Conservation (phyloP, 1,140 invertebrate genomes). For the Neomicropteryx cornuta region DNA sequence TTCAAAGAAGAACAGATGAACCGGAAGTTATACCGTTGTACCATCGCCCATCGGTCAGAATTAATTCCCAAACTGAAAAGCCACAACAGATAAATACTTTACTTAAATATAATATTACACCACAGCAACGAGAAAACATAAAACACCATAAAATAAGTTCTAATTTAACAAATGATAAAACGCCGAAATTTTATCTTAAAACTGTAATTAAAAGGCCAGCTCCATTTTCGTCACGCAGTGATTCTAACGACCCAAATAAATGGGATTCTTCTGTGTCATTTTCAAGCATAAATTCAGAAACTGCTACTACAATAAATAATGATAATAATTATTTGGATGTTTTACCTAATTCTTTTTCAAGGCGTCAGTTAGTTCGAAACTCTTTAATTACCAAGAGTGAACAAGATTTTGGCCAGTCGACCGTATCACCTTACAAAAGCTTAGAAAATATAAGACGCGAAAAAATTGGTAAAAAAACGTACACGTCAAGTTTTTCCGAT, state of each 20-base stretch:
- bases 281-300: too few relatives aligned
- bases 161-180: constrained; percentile 16
- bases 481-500: constrained; percentile 7
- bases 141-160: too few relatives aligned
- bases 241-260: constrained; percentile 1
- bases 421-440: constrained; percentile 28
- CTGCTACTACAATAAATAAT: too few relatives aligned
- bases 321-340: constrained; percentile 12
- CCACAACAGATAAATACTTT: too few relatives aligned
- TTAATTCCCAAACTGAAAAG: too few relatives aligned
- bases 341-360: constrained; percentile 11
- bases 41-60: too few relatives aligned
- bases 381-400: constrained; percentile 12
- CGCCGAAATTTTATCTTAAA: constrained; percentile 31
- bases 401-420: too few relatives aligned
- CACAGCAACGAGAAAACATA: too few relatives aligned
- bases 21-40: too few relatives aligned
- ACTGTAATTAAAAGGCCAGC: constrained; percentile 26
- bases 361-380: constrained; percentile 11
- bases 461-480: constrained; percentile 4
- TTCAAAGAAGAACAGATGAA: too few relatives aligned
- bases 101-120: too few relatives aligned
- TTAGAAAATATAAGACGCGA: constrained; percentile 25
- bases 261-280: background rate
- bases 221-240: constrained; percentile 15